phyloP scores from a whole-genome alignment of 2,113 vertebrate genomes.

The Podiceps cristatus region DNA sequence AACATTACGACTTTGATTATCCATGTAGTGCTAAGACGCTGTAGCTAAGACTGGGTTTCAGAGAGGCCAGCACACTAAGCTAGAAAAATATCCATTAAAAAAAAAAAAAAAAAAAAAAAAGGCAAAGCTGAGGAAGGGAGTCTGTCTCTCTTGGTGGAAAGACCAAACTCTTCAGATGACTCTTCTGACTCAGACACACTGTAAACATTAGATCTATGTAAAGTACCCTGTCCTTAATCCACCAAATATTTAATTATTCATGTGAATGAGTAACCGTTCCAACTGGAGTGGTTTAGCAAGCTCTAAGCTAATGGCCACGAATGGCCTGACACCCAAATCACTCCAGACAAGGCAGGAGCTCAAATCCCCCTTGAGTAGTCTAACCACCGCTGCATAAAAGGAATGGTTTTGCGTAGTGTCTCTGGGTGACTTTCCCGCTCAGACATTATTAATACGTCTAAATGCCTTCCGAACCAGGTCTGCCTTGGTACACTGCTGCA shows the following conservation, averaged over 20 bases:
- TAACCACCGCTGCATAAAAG: not conserved
- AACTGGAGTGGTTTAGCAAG: not conserved
- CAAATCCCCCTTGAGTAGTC: not conserved
- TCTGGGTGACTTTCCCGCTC: not conserved
- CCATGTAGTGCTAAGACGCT: rapidly evolving
- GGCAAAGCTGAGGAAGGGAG: not conserved
- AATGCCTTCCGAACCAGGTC: not conserved
- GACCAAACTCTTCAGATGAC: not conserved
- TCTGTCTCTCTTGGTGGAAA: not conserved
- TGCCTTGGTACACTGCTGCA: not conserved
- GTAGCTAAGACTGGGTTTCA: not conserved
- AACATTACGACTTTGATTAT: not conserved
- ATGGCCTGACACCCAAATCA: not conserved
- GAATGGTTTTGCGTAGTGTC: not conserved
- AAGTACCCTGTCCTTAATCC: not conserved
- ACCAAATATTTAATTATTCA: not conserved
- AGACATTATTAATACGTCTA: not conserved
- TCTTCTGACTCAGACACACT: not conserved
- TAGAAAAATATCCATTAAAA: not conserved
- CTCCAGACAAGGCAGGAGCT: not conserved
- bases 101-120: not conserved
- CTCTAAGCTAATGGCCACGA: not conserved
- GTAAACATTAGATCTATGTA: not conserved
- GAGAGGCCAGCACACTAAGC: not conserved
- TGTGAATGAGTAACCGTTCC: not conserved